Base-by-base conservation (phyloP, 2,888 invertebrate species). In the Acheta domesticus region DNA sequence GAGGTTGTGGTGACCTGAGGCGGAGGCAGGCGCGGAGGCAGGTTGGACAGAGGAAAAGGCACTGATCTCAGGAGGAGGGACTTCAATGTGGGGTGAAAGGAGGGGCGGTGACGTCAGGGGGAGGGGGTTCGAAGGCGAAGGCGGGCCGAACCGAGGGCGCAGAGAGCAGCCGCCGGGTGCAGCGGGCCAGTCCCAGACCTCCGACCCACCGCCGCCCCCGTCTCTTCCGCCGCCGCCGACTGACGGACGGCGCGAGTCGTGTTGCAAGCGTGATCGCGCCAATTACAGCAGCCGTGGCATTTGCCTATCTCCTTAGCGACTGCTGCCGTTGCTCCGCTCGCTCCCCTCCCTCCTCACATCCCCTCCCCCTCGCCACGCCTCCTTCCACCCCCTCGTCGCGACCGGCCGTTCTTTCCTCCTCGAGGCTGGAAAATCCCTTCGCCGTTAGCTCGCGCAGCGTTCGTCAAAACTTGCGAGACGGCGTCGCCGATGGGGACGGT, bases 381-480 rank as follows among this genome's bases (percentile, higher is more conserved):
- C 62, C 14, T 4, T 4, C 11, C 4, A 12, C n/a, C 16, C 62
- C 62, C 0, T 8, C 62, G 62, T 14, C 62, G 62, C 62, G 62
- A 62, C 62, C 14, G 62, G 16, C 62, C n/a, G 12, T 14, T 62
- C 16, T 62, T 19, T n/a, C 14, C n/a, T 16, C 62, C n/a, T 62
- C 16, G 62, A 19, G n/a, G 62, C 62, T 36, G 36, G 36, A 62
- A 19, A 62, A 62, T 62, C 62, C 62, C 16, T 14, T 14, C 62
- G 4, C 62, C n/a, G 62, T 62, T 62, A 62, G 62, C 62, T 5
- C 62, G 16, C 62, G 16, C 62, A n/a, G 62, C 62, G 62, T 62
- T 62, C 62, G 62, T 62, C 62, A 62, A 62, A 62, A 62, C 62
- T 62, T 62, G 14, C 62, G 14, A 62, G 62, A 62, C 62, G 62